Evolutionary conservation across 2,888 invertebrate genomes (phyloP), one percentile per base, ranked within the genome.

Genomic region (Thelaira solivaga): DNA sequence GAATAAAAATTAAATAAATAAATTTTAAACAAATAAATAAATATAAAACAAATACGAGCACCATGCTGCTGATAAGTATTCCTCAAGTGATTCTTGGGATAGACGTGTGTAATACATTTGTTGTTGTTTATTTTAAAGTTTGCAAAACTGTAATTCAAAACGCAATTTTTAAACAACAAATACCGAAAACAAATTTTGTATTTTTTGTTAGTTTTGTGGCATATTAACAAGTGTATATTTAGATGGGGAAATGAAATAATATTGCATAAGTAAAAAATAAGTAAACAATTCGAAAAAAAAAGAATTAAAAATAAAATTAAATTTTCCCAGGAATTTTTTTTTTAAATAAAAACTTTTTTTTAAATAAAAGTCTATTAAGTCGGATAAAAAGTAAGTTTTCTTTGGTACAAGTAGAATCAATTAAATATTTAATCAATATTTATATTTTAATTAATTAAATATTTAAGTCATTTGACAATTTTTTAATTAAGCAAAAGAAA

Each of bases 11-110:
- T 39, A 13, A 39, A 24, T 51, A 49, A 59, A 18, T 29, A 22
- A 34, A 65, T 53, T 51, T 29, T 7, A 61, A 69, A 71, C 24
- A 71, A 62, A 71, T 62, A 71, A 62, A 71, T 62, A 71, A 71
- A 59, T 59, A 29, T 22, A 39, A 49, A 53, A 53, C 49, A 69
- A 59, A n/a, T n/a, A n/a, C n/a, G n/a, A n/a, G n/a, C n/a, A n/a
- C n/a, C 24, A 59, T 51, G 31, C 49, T 39, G 39, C 57, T 57
- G n/a, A 22, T 59, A 55, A 43, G 10, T 7, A 47, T 6, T 22
- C 3, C n/a, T 20, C 20, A 57, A 34, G 24, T 41, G 11, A 34
- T 71, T 24, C 51, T 41, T 51, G 7, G 22, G 13, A 10, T 20
- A 41, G 36, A 18, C 10, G 39, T 59, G 39, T 57, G 34, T 57